Percentiles rank a stretch among this genome's conserved stretches.
Evolutionary conservation across 2,113 vertebrate species (phyloP).

Genomic region (Cochlearius cochlearius): DNA sequence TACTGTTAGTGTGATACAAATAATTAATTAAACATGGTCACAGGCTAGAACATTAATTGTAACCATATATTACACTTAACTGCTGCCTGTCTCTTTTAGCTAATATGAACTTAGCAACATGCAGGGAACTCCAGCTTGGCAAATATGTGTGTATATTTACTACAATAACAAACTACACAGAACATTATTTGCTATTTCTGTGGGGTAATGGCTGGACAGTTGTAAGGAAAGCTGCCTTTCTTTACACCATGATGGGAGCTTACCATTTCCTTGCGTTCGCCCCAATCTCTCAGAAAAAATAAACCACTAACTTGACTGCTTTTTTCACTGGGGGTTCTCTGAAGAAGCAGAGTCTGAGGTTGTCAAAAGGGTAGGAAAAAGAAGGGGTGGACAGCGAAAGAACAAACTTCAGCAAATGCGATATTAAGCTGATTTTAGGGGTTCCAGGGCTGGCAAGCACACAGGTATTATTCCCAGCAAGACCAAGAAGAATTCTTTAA

Average conservation of each 20-base stretch:
- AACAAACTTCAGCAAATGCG: not conserved
- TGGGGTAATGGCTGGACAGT: not conserved
- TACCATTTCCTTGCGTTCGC: not conserved
- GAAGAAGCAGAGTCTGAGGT: not conserved
- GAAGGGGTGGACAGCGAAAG: not conserved
- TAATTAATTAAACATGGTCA: slow-evolving; percentile 54
- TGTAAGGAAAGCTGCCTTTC: not conserved
- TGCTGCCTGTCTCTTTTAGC: slow-evolving; percentile 8
- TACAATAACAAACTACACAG: not conserved
- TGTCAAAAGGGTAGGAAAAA: not conserved
- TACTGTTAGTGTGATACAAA: slow-evolving; percentile 32
- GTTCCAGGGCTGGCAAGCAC: not conserved
- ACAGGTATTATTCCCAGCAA: slow-evolving; percentile 5
- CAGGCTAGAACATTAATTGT: slow-evolving; percentile 35
- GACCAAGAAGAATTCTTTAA: slow-evolving; percentile 1
- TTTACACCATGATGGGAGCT: not conserved
- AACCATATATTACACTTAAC: slow-evolving; percentile 33
- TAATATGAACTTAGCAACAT: not conserved
- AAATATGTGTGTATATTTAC: not conserved
- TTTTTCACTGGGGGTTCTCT: not conserved
- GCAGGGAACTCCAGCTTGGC: not conserved
- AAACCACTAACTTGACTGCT: not conserved
- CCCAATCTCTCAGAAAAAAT: not conserved
- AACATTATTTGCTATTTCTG: not conserved
- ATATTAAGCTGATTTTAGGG: not conserved